Evolutionary conservation across 2,888 invertebrate genomes (phyloP).

Genomic region (Crossocerus cetratus): DNA sequence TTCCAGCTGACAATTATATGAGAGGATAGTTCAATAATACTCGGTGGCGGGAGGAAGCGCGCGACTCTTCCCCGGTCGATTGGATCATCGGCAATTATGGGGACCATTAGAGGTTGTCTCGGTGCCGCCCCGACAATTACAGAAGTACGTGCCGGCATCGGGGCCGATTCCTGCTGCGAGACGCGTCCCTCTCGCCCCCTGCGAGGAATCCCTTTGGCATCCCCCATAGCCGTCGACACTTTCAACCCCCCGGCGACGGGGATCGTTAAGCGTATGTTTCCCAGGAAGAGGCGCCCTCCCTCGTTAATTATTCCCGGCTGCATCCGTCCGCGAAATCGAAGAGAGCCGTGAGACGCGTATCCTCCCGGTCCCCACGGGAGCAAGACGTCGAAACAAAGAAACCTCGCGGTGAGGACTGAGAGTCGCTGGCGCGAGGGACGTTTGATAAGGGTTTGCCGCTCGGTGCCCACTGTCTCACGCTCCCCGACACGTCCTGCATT

Average conservation of each 20-base stretch:
- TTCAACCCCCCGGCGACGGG: constrained; percentile 49
- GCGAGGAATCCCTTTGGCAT: constrained; percentile 22
- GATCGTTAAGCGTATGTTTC: constrained; percentile 68
- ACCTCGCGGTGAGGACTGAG: constrained; percentile 14
- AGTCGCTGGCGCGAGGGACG: constrained; percentile 16
- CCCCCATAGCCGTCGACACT: constrained; percentile 38
- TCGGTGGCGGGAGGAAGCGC: constrained; percentile 11
- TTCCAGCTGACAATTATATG: neutral
- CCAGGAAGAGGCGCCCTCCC: constrained; percentile 57
- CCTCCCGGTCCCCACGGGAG: constrained; percentile 13
- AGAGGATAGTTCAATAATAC: neutral
- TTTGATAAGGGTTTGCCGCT: constrained; percentile 29
- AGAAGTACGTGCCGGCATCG: constrained; percentile 66
- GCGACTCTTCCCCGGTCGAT: constrained; percentile 2
- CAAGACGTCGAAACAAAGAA: constrained; percentile 21
- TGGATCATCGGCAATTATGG: constrained; percentile 58
- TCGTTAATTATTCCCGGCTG: constrained; percentile 69
- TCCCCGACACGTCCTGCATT: neutral
- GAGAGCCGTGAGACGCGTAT: constrained; percentile 18
- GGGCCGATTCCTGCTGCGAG: constrained; percentile 19
- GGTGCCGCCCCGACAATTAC: constrained; percentile 67
- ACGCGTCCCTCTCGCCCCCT: constrained; percentile 17
- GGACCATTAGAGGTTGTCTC: constrained; percentile 62
- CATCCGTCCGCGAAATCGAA: constrained; percentile 29
- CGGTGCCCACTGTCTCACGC: neutral